Percentiles rank a stretch among this genome's conserved stretches.
These are phyloP conservation scores for Pangasius macronema DNA, from an alignment of 2,797 vertebrate genomes.

Conservation along the genomic window DNA sequence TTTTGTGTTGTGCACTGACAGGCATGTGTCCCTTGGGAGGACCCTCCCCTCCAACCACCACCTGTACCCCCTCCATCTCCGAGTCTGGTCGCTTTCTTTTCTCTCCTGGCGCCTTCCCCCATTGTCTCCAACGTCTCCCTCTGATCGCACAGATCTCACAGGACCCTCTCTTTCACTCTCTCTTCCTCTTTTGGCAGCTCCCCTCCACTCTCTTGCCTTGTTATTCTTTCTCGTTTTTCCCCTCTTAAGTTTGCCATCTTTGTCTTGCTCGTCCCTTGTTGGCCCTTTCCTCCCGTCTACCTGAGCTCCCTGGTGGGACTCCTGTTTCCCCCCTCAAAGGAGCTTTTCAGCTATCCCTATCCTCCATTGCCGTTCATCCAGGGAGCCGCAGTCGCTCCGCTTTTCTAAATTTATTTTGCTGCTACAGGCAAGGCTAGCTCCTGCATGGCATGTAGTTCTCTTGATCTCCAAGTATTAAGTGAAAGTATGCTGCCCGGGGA, in stretches of 20 bases:
- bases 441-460: conserved; percentile 68
- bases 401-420: conserved; percentile 54
- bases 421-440: conserved; percentile 59
- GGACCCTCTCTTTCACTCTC: conserved; percentile 70
- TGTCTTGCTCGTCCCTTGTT: conserved; percentile 68
- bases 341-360: conserved; percentile 72
- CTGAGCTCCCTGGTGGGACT: conserved; percentile 75
- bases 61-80: conserved; percentile 80
- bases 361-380: conserved; percentile 48
- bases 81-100: conserved; percentile 77
- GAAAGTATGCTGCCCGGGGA: conserved; percentile 36
- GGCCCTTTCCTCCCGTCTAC: conserved; percentile 65
- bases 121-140: conserved; percentile 77
- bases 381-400: conserved; percentile 29
- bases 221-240: conserved; percentile 50
- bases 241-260: conserved; percentile 48
- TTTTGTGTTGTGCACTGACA: conserved; percentile 80
- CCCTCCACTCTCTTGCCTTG: conserved; percentile 56
- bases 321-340: conserved; percentile 77
- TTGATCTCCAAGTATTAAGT: conserved; percentile 67
- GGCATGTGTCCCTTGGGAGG: conserved; percentile 79
- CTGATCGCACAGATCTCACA: conserved; percentile 84
- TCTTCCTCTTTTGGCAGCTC: conserved; percentile 54
- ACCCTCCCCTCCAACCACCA: conserved; percentile 67
- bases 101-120: conserved; percentile 73